Evolutionary conservation across 2,888 invertebrate species (phyloP).

Genomic region (Cryptus viduatorius): DNA sequence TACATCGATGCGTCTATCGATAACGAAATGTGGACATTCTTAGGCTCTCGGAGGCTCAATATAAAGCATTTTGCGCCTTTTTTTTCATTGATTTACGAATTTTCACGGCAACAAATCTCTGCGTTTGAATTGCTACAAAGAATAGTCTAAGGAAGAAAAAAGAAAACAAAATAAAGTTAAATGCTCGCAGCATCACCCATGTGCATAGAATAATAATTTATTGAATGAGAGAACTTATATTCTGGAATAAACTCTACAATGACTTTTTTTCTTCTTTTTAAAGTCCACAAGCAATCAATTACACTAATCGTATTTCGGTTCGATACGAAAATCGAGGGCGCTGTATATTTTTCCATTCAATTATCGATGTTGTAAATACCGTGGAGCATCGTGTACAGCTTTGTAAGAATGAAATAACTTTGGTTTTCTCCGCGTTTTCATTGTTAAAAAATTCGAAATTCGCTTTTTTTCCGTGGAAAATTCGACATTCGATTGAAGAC

Average conservation of each 20-base stretch:
- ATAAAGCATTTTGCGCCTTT: slow-evolving; percentile 20
- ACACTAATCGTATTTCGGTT: neutral
- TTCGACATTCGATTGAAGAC: neutral
- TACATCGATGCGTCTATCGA: neutral
- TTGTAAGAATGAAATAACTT: slow-evolving; percentile 40
- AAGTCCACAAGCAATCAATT: slow-evolving; percentile 20
- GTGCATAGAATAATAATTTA: slow-evolving; percentile 65
- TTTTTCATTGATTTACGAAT: neutral
- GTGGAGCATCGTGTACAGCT: slow-evolving; percentile 52
- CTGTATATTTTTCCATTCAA: slow-evolving; percentile 38
- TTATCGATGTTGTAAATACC: slow-evolving; percentile 57
- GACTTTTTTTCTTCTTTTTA: slow-evolving; percentile 35
- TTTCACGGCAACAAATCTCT: neutral
- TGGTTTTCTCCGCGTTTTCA: slow-evolving; percentile 14
- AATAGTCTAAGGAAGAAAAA: slow-evolving; percentile 32
- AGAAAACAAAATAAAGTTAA: slow-evolving; percentile 24
- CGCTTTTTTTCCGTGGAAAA: neutral
- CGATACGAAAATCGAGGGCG: slow-evolving; percentile 3
- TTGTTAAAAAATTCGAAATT: neutral
- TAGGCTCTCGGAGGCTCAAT: slow-evolving; percentile 25
- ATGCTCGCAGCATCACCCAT: slow-evolving; percentile 56
- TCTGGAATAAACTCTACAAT: slow-evolving; percentile 44
- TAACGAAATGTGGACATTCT: slow-evolving; percentile 18
- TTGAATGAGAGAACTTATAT: slow-evolving; percentile 60
- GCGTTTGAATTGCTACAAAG: slow-evolving; percentile 25